Base-by-base conservation (phyloP, 2,888 invertebrate genomes). In the Lasioglossum zephyrum region DNA sequence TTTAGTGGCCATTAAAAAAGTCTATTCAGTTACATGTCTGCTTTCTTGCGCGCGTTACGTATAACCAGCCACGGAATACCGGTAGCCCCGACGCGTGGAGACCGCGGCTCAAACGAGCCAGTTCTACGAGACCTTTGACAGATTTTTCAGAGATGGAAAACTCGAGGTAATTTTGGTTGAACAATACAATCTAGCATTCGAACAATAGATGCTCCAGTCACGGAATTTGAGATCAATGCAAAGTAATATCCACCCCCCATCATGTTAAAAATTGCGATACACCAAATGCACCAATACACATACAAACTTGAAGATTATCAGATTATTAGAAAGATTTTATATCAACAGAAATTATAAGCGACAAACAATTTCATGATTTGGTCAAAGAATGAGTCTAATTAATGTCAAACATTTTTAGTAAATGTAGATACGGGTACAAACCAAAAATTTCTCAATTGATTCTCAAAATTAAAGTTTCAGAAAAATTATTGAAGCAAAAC, bases 21-120 rank as follows among this genome's bases (percentile, higher is more conserved):
- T 82, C 86, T 85, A 79, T 85, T 82, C 81, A 47, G 86, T 86
- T 86, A 82, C 85, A 79, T 73, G 85, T 79, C 78, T 49, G 76
- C 81, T 85, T 86, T 86, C 86, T 86, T 86, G 85, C 63, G 26
- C 78, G 70, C 78, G 78, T 85, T 86, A 81, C 81, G 81, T 85
- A 82, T 85, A 86, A 85, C 73, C 85, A 86, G 74, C 79, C 82
- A 69, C 79, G 81, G 85, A 85, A 81, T 86, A 82, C 86, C 82
- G 79, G 85, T 79, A 82, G 81, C 69, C 82, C 11, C 76, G 66
- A n/a, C 73, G 47, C 18, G 57, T 70, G 18, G 60, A 63, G 76
- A n/a, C 66, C 49, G 26, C 22, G 63, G n/a, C 66, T 69, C 76
- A 75, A 74, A 74, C 74, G 47, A 72, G 75, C 82, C 78, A 78